Evolutionary conservation across 2,113 vertebrate genomes (phyloP).

Genomic region (Corydoras sp.): DNA sequence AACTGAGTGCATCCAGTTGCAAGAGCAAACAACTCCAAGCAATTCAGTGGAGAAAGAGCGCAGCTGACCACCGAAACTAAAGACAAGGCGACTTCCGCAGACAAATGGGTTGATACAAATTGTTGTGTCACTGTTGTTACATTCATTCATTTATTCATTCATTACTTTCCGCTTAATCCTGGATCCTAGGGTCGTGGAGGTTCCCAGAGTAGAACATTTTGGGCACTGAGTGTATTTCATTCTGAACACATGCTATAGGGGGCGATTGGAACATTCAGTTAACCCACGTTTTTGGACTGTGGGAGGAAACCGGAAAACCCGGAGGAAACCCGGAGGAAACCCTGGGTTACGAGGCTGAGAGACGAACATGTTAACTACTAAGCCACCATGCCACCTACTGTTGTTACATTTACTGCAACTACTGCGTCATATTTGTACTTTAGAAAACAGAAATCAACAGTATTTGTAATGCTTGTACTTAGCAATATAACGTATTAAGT

Average conservation of each 20-base stretch:
- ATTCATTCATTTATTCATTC: neutral
- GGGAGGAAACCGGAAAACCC: too few species aligned
- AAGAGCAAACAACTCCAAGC: constrained; percentile 17
- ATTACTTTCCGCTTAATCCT: too few species aligned
- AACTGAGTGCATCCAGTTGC: constrained; percentile 30
- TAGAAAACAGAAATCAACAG: neutral
- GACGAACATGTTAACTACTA: too few species aligned
- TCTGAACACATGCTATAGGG: too few species aligned
- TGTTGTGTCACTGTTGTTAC: neutral
- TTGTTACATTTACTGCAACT: constrained; percentile 21
- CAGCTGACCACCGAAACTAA: neutral
- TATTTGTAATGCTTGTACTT: constrained; percentile 3
- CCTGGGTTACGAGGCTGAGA: too few species aligned
- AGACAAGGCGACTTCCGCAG: neutral
- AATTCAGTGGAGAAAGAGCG: constrained; percentile 23
- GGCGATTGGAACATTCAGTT: too few species aligned
- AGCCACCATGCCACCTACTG: too few species aligned
- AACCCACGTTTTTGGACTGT: too few species aligned
- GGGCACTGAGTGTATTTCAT: too few species aligned
- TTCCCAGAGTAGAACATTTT: too few species aligned
- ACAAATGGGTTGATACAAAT: constrained; percentile 9
- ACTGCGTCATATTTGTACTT: neutral
- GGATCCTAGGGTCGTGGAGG: too few species aligned
- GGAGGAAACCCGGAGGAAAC: too few species aligned
- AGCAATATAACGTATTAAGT: neutral